Evolutionary conservation across 23 tunicate species (phyloP).

Genomic region (Trididemnum miniatum): DNA sequence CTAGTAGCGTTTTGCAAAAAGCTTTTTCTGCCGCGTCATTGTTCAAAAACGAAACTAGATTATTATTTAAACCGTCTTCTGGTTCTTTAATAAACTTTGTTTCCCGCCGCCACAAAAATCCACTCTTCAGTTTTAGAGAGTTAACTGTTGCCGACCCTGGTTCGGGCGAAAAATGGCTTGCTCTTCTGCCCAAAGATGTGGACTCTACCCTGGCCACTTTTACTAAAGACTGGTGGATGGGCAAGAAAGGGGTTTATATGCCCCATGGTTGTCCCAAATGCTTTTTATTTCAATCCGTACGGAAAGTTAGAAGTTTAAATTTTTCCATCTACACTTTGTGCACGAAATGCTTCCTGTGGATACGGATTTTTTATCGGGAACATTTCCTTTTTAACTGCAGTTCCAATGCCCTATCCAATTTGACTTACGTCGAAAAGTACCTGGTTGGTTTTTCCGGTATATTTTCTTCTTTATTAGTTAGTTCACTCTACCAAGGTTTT

Average conservation of each 20-base stretch:
- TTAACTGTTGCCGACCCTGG: slow-evolving; percentile 42
- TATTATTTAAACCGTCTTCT: neutral
- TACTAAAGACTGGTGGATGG: neutral
- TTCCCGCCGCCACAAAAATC: neutral
- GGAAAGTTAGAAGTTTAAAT: neutral
- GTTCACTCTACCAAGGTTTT: slow-evolving; percentile 40
- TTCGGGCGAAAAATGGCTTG: slow-evolving; percentile 23
- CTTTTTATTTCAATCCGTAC: neutral
- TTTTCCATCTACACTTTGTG: neutral
- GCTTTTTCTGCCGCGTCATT: neutral
- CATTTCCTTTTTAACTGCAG: slow-evolving; percentile 7
- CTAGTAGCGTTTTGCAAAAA: too few species aligned
- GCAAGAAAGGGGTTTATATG: slow-evolving; percentile 22
- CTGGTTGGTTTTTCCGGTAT: slow-evolving; percentile 17
- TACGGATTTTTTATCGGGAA: neutral
- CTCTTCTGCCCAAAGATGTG: neutral
- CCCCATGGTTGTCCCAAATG: slow-evolving; percentile 34
- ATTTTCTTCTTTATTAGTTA: slow-evolving; percentile 10
- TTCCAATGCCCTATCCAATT: slow-evolving; percentile 13
- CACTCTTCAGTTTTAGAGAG: neutral
- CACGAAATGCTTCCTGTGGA: neutral
- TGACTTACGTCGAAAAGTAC: slow-evolving; percentile 41
- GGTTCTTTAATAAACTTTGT: neutral
- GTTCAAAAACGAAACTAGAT: neutral
- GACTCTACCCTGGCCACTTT: neutral